Evolutionary conservation across 2,888 invertebrate species (phyloP).

Genomic region (Tenthredo notha): DNA sequence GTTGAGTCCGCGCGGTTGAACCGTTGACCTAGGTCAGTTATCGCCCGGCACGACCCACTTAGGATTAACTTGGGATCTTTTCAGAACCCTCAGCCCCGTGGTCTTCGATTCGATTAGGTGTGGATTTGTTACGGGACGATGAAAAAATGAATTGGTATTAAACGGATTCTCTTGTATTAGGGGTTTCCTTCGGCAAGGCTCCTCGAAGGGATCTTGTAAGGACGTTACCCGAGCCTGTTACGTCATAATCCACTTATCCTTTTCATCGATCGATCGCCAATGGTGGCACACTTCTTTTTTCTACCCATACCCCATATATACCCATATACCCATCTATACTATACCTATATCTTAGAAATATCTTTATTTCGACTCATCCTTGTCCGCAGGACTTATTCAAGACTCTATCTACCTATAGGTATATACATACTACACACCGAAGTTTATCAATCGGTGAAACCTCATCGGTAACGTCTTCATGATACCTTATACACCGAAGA

Average conservation of each 20-base stretch:
- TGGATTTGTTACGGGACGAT: conserved; percentile 61
- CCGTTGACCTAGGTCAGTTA: conserved; percentile 69
- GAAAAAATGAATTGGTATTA: conserved; percentile 67
- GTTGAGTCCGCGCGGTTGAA: conserved; percentile 59
- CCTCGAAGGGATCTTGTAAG: conserved; percentile 46
- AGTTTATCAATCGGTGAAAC: conserved; percentile 40
- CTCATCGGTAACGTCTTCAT: conserved; percentile 30
- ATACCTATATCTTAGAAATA: not conserved
- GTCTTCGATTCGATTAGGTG: conserved; percentile 65
- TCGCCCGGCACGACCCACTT: conserved; percentile 56
- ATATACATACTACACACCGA: no score
- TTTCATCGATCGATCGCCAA: conserved; percentile 45
- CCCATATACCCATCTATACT: not conserved
- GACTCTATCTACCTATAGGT: no score
- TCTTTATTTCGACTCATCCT: not conserved
- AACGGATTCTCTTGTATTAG: conserved; percentile 64
- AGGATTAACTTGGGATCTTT: conserved; percentile 60
- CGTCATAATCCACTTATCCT: conserved; percentile 52
- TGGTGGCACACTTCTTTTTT: conserved; percentile 34
- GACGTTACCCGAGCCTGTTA: conserved; percentile 49
- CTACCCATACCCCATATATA: not conserved
- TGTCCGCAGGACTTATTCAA: not conserved
- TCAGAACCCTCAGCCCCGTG: conserved; percentile 57
- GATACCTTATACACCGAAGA: not conserved
- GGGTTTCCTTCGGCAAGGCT: conserved; percentile 40